A percentile compares a stretch with the other conserved stretches of the same genome.
Conservation (phyloP, 53 echinoderm and acorn worm genomes). For the Stichopus horrens region DNA sequence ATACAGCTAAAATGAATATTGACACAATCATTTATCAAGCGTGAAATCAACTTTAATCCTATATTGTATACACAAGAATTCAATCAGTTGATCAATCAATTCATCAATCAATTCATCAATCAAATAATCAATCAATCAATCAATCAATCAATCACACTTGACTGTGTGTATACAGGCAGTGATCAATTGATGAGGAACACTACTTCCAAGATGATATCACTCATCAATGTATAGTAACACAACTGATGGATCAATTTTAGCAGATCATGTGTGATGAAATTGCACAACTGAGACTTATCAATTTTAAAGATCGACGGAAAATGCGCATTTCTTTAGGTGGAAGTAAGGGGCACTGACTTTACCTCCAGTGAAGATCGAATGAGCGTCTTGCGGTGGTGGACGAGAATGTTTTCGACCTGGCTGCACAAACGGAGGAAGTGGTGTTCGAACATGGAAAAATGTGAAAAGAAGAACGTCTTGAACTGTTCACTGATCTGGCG, state of each 20-base stretch:
- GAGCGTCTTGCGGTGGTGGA: constrained; percentile 61
- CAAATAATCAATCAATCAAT: not conserved
- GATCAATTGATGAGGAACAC: not conserved
- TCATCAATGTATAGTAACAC: no score
- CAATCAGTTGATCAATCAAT: not conserved
- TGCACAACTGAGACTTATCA: no score
- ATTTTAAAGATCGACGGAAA: no score
- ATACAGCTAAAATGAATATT: no score
- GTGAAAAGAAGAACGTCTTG: constrained; percentile 97
- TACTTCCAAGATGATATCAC: no score
- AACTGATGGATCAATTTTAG: no score
- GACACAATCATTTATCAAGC: no score
- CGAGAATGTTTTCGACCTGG: constrained; percentile 74
- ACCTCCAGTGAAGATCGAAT: constrained; percentile 71
- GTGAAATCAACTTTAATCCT: no score
- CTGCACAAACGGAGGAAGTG: constrained; percentile 72
- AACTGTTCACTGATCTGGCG: constrained; percentile 57
- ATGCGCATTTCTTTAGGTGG: no score
- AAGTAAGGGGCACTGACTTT: not conserved
- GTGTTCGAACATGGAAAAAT: constrained; percentile 86
- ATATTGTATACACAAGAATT: no score
- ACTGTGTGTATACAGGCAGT: not conserved
- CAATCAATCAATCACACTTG: not conserved
- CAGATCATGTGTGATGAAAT: no score
- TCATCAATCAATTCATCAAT: not conserved